Evolutionary conservation across 37 sponge, comb jelly and placozoan species (phyloP), one percentile per base, ranked within the genome.

Genomic region (Hormiphora californensis): DNA sequence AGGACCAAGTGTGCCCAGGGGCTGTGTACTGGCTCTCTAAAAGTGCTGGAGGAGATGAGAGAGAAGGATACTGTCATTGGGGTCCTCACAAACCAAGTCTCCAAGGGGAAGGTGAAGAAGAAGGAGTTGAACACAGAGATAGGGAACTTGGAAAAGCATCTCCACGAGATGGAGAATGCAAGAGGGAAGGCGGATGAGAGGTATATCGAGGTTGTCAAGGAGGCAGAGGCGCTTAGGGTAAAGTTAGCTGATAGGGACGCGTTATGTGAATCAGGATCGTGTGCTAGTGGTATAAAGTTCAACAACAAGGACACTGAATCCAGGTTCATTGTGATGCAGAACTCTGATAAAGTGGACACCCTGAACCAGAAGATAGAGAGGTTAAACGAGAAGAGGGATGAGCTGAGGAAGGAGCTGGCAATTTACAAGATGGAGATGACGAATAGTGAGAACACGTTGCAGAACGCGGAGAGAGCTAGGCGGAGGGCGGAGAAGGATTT

Each of bases 401-500:
- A 57, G 23, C 61, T 57, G 61, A 57, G 61, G 27, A 57, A 57
- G n/a, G 61, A 57, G n/a, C n/a, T 57, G 7, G 61, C 61, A 19
- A 30, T 57, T 5, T 57, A 57, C 61, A 57, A 57, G 27, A 57
- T 57, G 61, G 61, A 57, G 61, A 57, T 57, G 61, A 57, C 27
- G 30, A 57, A 57, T 30, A 57, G 27, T 57, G 61, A 57, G n/a
- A 57, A 57, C 27, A 57, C 27, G 5, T 19, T 30, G 27, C n/a
- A 57, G 27, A 30, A 57, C n/a, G 27, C 61, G 5, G 61, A 57
- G 61, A 57, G 23, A 12, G 30, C 27, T 5, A 57, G 27, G 30
- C 61, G 61, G 3, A 5, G n/a, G 27, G 30, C 27, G 9, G n/a
- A 5, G 27, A 57, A 57, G 3, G 61, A 57, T 5, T 12, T 57